phyloP scores from a whole-genome alignment of 2,888 invertebrate species.

The Ptychoptera contaminata region DNA sequence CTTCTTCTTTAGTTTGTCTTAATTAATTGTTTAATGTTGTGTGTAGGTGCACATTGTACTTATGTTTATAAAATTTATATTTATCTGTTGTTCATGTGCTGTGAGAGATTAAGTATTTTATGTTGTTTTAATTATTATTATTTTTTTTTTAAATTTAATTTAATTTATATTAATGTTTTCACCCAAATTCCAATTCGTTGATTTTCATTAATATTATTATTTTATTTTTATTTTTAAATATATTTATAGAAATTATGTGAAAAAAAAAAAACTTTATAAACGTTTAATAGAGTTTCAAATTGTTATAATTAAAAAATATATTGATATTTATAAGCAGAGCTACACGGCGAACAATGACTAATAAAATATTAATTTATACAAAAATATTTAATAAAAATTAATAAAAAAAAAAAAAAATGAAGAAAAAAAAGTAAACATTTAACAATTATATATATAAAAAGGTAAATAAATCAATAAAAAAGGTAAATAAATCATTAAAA shows the following conservation, averaged over 20 bases:
- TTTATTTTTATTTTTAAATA: too few relatives aligned
- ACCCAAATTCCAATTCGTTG: slow-evolving; percentile 5
- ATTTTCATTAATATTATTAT: neutral
- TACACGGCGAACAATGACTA: neutral
- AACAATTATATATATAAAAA: neutral
- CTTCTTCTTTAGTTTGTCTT: too few relatives aligned
- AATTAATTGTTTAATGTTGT: too few relatives aligned
- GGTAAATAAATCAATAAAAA: neutral
- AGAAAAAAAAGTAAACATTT: neutral
- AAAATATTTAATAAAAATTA: neutral
- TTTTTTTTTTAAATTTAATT: neutral
- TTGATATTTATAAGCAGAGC: neutral
- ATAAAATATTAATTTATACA: neutral
- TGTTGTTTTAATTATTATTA: too few relatives aligned
- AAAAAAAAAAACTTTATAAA: neutral
- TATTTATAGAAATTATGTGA: too few relatives aligned
- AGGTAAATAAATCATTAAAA: neutral
- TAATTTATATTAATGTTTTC: neutral
- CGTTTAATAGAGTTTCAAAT: neutral
- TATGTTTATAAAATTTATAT: too few relatives aligned
- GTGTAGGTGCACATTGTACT: too few relatives aligned
- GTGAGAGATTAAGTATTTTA: too few relatives aligned
- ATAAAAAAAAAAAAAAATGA: neutral
- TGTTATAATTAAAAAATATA: neutral
- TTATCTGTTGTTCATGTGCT: too few relatives aligned